Conservation (phyloP, 2,113 vertebrate species). For the Centropus unirufus region DNA sequence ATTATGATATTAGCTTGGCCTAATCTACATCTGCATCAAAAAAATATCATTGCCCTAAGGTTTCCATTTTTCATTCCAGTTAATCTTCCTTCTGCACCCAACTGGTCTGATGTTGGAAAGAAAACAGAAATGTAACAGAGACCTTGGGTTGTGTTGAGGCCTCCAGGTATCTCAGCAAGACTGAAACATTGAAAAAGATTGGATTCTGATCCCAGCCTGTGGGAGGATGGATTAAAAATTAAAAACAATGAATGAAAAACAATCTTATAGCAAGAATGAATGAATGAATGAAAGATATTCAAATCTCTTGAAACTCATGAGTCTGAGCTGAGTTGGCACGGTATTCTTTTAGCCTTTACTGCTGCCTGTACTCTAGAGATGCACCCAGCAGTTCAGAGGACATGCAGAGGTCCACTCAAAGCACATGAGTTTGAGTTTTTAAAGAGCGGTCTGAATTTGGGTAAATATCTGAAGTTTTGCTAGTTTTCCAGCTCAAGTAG, state of each 20-base stretch:
- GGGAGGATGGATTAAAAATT: not conserved
- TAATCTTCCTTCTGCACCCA: not conserved
- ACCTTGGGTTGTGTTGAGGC: not conserved
- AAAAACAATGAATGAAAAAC: not conserved
- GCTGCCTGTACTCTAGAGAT: not conserved
- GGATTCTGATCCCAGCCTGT: not conserved
- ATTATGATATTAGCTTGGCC: not conserved
- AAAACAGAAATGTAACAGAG: not conserved
- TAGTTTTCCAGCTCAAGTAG: not conserved
- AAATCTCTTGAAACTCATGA: not conserved
- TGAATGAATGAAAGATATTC: not conserved
- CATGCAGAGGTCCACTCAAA: not conserved
- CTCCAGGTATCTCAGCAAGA: not conserved
- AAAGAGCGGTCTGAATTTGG: not conserved
- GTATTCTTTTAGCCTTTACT: not conserved
- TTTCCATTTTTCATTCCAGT: not conserved
- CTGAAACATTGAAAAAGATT: not conserved
- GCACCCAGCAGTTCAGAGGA: not conserved
- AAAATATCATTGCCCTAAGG: not conserved
- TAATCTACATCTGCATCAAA: not conserved
- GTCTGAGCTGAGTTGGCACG: not conserved
- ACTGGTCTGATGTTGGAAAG: not conserved
- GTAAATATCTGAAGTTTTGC: not conserved
- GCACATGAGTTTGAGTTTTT: not conserved
- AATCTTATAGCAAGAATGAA: not conserved